Percentiles rank a stretch among this genome's conserved stretches.
These are phyloP conservation scores for Drosophila kohkoa DNA, from an alignment of 1,140 invertebrate genomes.

Conservation along the genomic window DNA sequence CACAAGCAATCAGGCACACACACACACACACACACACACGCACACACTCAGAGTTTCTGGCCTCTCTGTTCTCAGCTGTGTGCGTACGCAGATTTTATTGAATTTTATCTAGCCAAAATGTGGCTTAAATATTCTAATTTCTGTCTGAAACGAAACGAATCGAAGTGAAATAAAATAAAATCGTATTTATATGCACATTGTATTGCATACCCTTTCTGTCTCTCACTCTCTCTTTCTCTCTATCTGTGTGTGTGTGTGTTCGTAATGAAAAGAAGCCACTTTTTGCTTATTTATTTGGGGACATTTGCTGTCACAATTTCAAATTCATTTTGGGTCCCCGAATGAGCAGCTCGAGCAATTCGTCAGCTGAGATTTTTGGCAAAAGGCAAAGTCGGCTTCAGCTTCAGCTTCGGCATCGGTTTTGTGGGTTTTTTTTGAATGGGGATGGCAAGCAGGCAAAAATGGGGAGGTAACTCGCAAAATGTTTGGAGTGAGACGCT, in stretches of 20 bases:
- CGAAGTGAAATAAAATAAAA: conserved; percentile 55
- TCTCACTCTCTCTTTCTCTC: background rate
- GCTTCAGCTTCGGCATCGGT: too few relatives aligned
- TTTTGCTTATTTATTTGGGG: conserved; percentile 71
- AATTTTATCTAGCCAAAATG: conserved; percentile 37
- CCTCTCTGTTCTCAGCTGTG: conserved; percentile 31
- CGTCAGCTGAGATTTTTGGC: conserved; percentile 69
- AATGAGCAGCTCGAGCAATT: conserved; percentile 59
- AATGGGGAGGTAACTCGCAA: too few relatives aligned
- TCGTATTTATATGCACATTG: conserved; percentile 71
- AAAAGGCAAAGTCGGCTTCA: conserved; percentile 12
- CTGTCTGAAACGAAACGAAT: conserved; percentile 46
- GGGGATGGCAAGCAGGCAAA: background rate
- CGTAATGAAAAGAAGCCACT: conserved; percentile 48
- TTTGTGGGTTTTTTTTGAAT: conserved; percentile 5
- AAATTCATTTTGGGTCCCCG: conserved; percentile 58
- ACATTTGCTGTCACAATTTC: conserved; percentile 74
- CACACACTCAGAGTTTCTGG: conserved; percentile 18
- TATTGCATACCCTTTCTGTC: conserved; percentile 22
- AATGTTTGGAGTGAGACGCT: too few relatives aligned
- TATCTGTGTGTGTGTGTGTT: background rate
- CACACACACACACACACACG: background rate
- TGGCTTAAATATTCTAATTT: conserved; percentile 76
- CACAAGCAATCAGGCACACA: conserved; percentile 6
- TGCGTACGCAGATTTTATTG: conserved; percentile 44